Evolutionary conservation across 1,140 invertebrate genomes (phyloP).

Genomic region (Panulirus ornatus): DNA sequence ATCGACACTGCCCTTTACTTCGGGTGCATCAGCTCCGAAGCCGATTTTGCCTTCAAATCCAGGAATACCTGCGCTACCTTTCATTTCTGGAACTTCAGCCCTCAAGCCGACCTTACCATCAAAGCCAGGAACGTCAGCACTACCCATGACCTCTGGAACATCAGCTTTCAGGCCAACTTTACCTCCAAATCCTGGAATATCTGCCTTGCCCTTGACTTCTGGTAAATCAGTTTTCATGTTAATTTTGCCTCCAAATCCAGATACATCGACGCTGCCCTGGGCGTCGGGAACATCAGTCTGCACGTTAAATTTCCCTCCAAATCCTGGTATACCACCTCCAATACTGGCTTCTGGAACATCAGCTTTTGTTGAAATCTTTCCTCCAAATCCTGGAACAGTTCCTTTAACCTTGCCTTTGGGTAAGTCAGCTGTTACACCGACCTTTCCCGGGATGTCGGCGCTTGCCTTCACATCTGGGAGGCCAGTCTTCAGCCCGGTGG

Average conservation of each 20-base stretch:
- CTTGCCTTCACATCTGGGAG: background rate
- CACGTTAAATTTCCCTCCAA: background rate
- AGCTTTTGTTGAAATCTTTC: background rate
- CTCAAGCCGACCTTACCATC: background rate
- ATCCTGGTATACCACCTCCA: background rate
- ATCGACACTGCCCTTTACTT: background rate
- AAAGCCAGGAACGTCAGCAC: constrained; percentile 18
- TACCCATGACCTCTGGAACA: constrained; percentile 17
- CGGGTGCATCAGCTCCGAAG: background rate
- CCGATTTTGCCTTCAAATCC: constrained; percentile 18
- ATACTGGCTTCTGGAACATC: background rate
- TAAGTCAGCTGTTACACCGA: background rate
- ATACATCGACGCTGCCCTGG: background rate
- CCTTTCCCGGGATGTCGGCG: constrained; percentile 13
- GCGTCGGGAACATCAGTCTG: background rate
- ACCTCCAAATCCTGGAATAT: constrained; percentile 32
- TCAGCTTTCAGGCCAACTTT: constrained; percentile 12
- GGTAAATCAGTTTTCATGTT: background rate
- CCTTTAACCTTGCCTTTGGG: background rate
- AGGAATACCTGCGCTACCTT: background rate
- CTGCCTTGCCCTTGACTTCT: background rate
- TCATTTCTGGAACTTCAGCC: background rate
- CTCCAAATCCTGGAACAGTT: constrained; percentile 7
- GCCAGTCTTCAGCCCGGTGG: background rate
- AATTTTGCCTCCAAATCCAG: background rate